Evolutionary conservation across 2,113 vertebrate species (phyloP).

Genomic region (Eclectus roratus): DNA sequence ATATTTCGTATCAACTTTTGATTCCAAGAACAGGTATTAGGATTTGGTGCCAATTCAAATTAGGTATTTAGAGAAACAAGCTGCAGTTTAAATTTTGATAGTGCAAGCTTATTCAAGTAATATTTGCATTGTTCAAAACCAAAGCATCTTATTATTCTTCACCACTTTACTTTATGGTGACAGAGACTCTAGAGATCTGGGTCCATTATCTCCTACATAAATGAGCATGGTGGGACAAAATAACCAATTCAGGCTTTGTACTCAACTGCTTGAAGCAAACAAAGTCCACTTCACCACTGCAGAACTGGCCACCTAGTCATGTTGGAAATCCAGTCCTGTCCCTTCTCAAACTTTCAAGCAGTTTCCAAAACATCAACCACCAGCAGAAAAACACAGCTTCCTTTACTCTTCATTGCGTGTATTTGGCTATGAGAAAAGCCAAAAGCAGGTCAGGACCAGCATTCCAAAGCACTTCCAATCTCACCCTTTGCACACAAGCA

Average conservation of each 20-base stretch:
- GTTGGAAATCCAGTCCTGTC: not conserved
- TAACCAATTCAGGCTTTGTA: not conserved
- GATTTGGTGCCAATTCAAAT: not conserved
- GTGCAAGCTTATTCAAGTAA: not conserved
- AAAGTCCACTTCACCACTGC: not conserved
- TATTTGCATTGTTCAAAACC: not conserved
- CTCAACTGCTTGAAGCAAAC: not conserved
- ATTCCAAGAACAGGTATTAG: not conserved
- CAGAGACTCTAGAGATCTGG: not conserved
- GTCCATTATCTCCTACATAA: not conserved
- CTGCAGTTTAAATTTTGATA: not conserved
- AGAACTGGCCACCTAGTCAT: not conserved
- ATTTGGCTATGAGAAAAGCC: not conserved
- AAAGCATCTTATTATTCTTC: not conserved
- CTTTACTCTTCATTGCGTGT: not conserved
- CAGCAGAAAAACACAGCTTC: not conserved
- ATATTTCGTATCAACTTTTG: not conserved
- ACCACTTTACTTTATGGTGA: not conserved
- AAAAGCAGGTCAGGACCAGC: not conserved
- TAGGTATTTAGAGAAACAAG: not conserved
- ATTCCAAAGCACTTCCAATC: not conserved
- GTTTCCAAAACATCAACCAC: not conserved
- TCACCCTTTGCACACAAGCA: not conserved
- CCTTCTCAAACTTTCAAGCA: not conserved
- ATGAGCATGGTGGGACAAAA: not conserved